Base-by-base conservation (phyloP, 1,140 invertebrate species). In the Galleria mellonella region DNA sequence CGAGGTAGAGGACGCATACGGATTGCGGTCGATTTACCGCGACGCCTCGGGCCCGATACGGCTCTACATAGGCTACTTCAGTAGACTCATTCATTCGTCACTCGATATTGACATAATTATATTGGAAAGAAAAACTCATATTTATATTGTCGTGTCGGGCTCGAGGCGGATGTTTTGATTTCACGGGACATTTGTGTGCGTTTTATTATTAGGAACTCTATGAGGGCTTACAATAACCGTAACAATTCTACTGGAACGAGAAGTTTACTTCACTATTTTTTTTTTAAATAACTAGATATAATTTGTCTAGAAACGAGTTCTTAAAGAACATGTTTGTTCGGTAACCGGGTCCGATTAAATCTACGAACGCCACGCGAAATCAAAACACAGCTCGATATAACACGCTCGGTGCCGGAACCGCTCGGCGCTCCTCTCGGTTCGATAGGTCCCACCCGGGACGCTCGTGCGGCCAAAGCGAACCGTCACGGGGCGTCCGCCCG, bases 401-500 rank as follows among this genome's bases (percentile, higher is more conserved):
- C 10, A 37, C 30, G 44, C 37, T 39, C 42, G 43, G 47, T 52
- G 48, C 55, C 46, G 49, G 44, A 55, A 57, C 44, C 43, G 53
- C 40, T 13, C 32, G 40, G 60, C 17, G 17, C 6, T 23, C 17
- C 2, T 23, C 17, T 6, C 17, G 17, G 2, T 23, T 6, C 6
- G 17, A 23, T 6, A 6, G 17, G 17, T 23, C 2, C 53, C 51
- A 35, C 49, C 30, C 46, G 41, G 17, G 43, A 43, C 46, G 47
- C 42, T 33, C 40, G 47, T 39, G 49, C 43, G 36, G n/a, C 50
- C 51, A 44, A 37, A 31, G 32, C 39, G 17, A 40, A 32, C 46
- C 43, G 38, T 45, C 43, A 51, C 57, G 55, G 55, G 44, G 51
- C 59, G 43, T 35, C 46, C 51, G 43, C 32, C 51, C 55, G 51